phyloP scores from a whole-genome alignment of 2,113 vertebrate species.

The Syngnathus scovelli region DNA sequence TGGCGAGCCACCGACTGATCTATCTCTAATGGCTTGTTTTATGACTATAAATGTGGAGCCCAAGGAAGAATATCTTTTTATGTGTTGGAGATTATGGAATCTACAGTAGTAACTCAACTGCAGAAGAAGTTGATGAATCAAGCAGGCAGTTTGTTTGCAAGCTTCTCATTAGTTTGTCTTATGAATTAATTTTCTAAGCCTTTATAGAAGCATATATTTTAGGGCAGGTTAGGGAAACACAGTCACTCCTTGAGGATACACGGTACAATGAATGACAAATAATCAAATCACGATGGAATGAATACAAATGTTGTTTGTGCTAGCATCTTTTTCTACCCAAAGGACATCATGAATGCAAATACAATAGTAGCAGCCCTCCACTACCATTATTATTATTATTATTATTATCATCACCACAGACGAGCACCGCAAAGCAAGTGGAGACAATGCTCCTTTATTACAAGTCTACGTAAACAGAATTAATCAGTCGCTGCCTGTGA shows the following conservation, averaged over 20 bases:
- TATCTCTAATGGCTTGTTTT: background rate
- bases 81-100: no score
- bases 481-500: no score
- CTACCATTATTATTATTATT: background rate
- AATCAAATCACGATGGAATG: no score
- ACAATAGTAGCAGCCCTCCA: background rate
- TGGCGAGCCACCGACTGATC: background rate
- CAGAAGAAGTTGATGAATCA: no score
- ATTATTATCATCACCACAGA: background rate
- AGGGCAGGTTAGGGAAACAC: background rate
- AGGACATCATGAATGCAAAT: background rate
- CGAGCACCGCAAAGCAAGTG: background rate
- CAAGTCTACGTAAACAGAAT: no score
- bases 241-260: background rate
- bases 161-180: background rate
- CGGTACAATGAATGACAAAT: background rate
- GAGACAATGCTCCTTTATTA: no score
- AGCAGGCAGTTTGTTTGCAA: background rate
- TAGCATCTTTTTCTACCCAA: no score
- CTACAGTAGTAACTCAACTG: no score
- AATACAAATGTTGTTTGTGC: no score
- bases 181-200: no score
- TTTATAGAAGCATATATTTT: background rate
- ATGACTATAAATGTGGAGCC: background rate
- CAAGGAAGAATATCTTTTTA: no score